Evolutionary conservation across 2,888 invertebrate species (phyloP).

Genomic region (Rugalucina vietnamica): DNA sequence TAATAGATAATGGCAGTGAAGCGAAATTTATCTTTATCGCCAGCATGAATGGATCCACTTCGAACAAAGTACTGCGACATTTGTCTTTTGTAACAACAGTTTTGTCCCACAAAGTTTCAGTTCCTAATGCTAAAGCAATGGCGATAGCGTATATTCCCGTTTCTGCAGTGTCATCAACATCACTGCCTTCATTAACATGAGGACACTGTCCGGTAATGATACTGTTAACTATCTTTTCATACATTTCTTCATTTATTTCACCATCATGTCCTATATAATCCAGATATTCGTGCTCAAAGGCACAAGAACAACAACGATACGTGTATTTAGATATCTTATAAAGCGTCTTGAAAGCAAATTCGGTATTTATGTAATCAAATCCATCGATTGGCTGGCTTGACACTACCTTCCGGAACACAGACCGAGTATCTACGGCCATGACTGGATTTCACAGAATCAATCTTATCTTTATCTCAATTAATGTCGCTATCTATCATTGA

Average conservation of each 20-base stretch:
- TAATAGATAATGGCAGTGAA: not conserved
- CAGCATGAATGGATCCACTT: not conserved
- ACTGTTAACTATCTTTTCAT: not conserved
- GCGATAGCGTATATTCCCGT: not conserved
- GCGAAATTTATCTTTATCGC: not conserved
- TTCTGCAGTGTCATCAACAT: not conserved
- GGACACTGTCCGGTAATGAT: not conserved
- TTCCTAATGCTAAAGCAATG: not conserved
- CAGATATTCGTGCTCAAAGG: not conserved
- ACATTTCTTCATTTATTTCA: not conserved
- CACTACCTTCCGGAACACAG: not conserved
- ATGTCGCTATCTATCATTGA: too few relatives aligned
- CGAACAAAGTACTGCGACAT: not conserved
- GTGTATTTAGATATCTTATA: not conserved
- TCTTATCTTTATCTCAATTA: too few relatives aligned
- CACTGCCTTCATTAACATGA: not conserved
- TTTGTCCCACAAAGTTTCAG: not conserved
- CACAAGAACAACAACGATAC: not conserved
- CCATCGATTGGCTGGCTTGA: not conserved
- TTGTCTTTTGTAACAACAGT: not conserved
- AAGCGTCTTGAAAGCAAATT: not conserved
- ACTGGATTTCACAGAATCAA: too few relatives aligned
- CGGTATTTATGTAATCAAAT: not conserved
- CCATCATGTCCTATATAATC: not conserved
- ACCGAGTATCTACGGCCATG: not conserved